phyloP scores from a whole-genome alignment of 2,797 vertebrate genomes.

The Tenualosa ilisha region DNA sequence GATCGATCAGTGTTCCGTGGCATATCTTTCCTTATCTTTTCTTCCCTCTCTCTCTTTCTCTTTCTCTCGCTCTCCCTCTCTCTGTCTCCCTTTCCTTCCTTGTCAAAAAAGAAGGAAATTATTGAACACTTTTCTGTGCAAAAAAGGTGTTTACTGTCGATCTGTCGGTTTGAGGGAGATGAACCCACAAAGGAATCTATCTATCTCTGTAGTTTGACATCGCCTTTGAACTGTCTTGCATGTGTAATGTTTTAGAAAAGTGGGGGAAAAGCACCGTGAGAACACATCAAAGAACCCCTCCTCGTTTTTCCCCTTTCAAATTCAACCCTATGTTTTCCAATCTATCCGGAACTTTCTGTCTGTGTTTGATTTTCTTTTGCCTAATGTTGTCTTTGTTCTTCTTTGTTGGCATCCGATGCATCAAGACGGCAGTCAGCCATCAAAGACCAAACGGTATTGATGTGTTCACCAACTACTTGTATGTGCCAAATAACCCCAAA shows the following conservation, averaged over 20 bases:
- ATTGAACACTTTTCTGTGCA: constrained; percentile 5
- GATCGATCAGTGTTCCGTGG: constrained; percentile 63
- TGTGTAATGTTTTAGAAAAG: constrained; percentile 55
- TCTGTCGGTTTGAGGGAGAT: constrained; percentile 21
- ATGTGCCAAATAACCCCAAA: background rate
- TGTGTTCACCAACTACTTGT: background rate
- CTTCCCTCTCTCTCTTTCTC: background rate
- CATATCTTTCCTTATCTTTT: constrained; percentile 29
- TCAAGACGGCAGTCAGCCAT: background rate
- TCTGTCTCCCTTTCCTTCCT: background rate
- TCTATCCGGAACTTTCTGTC: constrained; percentile 5
- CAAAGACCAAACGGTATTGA: background rate
- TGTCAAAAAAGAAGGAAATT: constrained; percentile 19
- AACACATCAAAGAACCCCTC: constrained; percentile 41
- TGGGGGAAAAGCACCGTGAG: constrained; percentile 20
- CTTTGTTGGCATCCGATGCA: background rate
- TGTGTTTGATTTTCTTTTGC: constrained; percentile 1
- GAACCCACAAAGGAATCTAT: constrained; percentile 58
- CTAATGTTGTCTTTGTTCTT: constrained; percentile 13
- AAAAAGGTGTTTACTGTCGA: constrained; percentile 21
- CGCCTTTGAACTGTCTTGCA: constrained; percentile 56
- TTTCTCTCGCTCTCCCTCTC: background rate
- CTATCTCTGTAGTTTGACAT: constrained; percentile 49
- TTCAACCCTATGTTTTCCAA: background rate
- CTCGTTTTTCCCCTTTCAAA: background rate